These are phyloP conservation scores for Leucosticte australis DNA, from an alignment of 2,113 vertebrate species.

Conservation along the genomic window DNA sequence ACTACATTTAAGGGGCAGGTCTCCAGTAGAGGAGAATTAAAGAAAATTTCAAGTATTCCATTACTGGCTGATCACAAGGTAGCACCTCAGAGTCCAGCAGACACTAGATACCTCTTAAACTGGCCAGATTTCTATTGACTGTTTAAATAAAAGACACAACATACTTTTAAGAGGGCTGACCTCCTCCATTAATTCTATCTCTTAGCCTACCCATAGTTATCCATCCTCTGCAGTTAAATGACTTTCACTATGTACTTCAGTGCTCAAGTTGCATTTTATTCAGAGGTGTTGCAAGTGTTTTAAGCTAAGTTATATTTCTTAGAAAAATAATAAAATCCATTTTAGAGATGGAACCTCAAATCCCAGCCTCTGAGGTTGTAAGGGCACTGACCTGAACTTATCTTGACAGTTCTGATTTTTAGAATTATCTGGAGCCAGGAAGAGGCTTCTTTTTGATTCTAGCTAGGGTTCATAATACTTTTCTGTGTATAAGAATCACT, in stretches of 20 bases:
- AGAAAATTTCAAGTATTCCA: neutral
- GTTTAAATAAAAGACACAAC: neutral
- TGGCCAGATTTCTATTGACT: neutral
- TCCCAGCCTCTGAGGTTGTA: neutral
- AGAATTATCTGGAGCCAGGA: neutral
- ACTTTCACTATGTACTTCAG: neutral
- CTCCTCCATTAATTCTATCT: neutral
- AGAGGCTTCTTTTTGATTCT: neutral
- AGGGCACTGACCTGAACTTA: neutral
- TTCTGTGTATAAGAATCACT: neutral
- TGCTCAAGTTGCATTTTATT: neutral
- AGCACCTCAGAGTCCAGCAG: neutral
- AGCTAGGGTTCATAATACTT: neutral
- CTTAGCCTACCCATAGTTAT: neutral
- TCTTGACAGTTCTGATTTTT: neutral
- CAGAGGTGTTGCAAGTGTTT: neutral
- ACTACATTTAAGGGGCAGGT: neutral
- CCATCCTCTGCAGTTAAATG: neutral
- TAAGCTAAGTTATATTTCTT: neutral
- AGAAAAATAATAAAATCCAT: neutral
- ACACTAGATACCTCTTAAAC: neutral
- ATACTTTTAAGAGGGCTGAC: neutral
- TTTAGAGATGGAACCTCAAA: neutral
- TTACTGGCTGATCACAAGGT: neutral
- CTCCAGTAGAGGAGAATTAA: neutral